phyloP scores from a whole-genome alignment of 2,888 invertebrate genomes.

The Drosophila neutralis region DNA sequence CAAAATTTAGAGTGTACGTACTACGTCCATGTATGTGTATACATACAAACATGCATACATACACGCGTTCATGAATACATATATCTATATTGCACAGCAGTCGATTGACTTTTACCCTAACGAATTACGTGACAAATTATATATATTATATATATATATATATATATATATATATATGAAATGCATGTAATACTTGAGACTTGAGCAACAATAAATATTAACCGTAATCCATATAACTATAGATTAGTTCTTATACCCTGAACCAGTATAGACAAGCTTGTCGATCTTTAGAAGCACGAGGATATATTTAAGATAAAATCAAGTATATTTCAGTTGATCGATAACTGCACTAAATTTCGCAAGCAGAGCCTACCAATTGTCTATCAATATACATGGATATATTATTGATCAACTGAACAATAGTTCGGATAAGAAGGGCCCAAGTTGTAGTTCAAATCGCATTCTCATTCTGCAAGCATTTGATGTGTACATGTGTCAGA shows the following conservation, averaged over 20 bases:
- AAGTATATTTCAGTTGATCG: not conserved
- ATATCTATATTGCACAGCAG: not conserved
- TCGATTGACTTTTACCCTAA: not conserved
- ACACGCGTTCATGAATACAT: not conserved
- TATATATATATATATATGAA: not conserved
- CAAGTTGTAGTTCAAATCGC: not conserved
- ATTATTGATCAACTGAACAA: not conserved
- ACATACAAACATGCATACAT: not conserved
- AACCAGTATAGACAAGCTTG: not conserved
- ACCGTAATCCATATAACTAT: not conserved
- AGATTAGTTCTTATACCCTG: not conserved
- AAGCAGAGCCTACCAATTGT: not conserved
- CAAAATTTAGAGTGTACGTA: not conserved
- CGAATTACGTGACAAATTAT: not conserved
- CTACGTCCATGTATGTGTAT: not conserved
- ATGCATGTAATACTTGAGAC: not conserved
- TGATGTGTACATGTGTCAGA: not conserved
- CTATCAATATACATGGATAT: not conserved
- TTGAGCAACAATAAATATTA: not conserved
- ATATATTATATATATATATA: not conserved
- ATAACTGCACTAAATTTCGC: too few relatives aligned
- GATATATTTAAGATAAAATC: not conserved
- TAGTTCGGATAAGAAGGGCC: not conserved
- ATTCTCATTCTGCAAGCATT: not conserved
- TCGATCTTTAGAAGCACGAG: not conserved